Percentiles rank a stretch among this genome's conserved stretches.
Evolutionary conservation across 2,888 invertebrate species (phyloP).

Genomic region (Thymelicus sylvestris): DNA sequence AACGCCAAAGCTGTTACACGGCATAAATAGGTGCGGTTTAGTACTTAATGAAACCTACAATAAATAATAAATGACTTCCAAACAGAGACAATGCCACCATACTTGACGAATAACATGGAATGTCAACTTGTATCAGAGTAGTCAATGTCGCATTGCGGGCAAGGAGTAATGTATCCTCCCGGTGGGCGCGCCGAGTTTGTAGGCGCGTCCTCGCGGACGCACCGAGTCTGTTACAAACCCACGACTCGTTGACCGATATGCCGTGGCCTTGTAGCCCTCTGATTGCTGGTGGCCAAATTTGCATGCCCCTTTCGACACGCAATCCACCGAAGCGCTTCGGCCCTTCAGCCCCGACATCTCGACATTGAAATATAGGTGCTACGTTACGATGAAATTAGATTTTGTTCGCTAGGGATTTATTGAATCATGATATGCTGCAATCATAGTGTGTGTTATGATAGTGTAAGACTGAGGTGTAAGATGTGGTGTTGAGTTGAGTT

Average conservation of each 20-base stretch:
- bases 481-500: too few relatives aligned
- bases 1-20: not conserved
- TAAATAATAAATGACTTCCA: conserved; percentile 4
- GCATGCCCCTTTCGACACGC: conserved; percentile 61
- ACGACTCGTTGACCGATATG: conserved; percentile 78
- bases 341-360: conserved; percentile 20
- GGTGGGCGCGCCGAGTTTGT: conserved; percentile 69
- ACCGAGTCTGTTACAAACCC: conserved; percentile 34
- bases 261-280: conserved; percentile 67
- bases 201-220: conserved; percentile 77
- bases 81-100: not conserved
- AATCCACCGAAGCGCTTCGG: conserved; percentile 41
- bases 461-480: too few relatives aligned
- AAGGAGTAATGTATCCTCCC: conserved; percentile 69
- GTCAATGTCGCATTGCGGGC: conserved; percentile 76
- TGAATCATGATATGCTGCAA: too few relatives aligned
- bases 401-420: too few relatives aligned
- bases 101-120: conserved; percentile 20
- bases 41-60: not conserved
- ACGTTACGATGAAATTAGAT: conserved; percentile 1
- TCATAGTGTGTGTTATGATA: too few relatives aligned
- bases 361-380: conserved; percentile 16
- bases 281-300: conserved; percentile 62
- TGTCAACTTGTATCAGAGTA: conserved; percentile 29
- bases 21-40: conserved; percentile 4